These are phyloP conservation scores for Ophion obscuratus DNA, from an alignment of 2,888 invertebrate genomes.

Conservation along the genomic window DNA sequence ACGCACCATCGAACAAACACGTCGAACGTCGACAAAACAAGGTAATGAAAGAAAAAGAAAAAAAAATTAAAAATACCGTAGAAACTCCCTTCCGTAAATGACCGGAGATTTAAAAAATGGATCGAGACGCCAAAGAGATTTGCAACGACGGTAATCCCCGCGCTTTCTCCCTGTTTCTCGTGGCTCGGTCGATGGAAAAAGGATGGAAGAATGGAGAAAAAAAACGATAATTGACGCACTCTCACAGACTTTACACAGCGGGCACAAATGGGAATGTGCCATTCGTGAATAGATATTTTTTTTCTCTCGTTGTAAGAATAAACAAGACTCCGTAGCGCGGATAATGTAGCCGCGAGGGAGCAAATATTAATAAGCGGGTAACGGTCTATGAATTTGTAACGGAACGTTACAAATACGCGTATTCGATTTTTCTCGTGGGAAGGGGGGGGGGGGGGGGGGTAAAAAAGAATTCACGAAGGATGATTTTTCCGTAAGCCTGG, in stretches of 20 bases:
- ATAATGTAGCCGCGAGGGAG: too few species aligned
- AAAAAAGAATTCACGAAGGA: too few species aligned
- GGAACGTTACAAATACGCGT: too few species aligned
- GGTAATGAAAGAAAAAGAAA: conserved; percentile 41
- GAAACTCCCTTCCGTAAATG: not conserved
- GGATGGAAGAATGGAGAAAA: not conserved
- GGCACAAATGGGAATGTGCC: conserved; percentile 27
- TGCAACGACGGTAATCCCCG: not conserved
- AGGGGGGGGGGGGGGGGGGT: too few species aligned
- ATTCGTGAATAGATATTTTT: too few species aligned
- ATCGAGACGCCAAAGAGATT: not conserved
- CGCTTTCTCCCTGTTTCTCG: not conserved
- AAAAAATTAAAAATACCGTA: conserved; percentile 17
- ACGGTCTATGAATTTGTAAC: too few species aligned
- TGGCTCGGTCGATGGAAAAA: not conserved
- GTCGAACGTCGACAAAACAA: conserved; percentile 72
- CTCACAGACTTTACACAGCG: conserved; percentile 48
- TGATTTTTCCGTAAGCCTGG: too few species aligned
- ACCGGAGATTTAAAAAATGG: not conserved
- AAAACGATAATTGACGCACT: conserved; percentile 5
- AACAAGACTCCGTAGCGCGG: too few species aligned
- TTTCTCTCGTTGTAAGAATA: too few species aligned
- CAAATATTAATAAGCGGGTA: too few species aligned
- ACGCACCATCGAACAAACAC: conserved; percentile 81
- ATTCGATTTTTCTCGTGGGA: too few species aligned